Evolutionary conservation across 2,797 vertebrate genomes (phyloP).

Genomic region (Octomys mimax): DNA sequence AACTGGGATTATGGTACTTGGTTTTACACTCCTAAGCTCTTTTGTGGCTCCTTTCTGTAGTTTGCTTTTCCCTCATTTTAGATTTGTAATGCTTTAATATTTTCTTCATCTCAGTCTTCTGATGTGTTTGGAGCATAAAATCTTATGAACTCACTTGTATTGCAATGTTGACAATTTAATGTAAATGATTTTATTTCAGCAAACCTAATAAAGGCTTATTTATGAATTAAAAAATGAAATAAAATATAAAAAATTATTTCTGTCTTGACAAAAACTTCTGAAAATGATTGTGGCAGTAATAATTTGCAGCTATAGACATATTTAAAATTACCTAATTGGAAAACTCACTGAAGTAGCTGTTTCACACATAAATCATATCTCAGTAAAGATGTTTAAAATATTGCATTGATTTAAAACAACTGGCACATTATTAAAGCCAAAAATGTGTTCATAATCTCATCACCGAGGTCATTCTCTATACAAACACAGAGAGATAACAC

Average conservation of each 20-base stretch:
- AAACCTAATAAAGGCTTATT: neutral
- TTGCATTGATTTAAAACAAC: too few relatives aligned
- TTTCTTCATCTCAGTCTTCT: neutral
- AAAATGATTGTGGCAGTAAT: too few relatives aligned
- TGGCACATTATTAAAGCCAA: neutral
- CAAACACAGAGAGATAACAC: neutral
- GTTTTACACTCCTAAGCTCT: neutral
- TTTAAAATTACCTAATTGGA: too few relatives aligned
- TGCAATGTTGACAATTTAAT: neutral
- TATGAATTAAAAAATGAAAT: neutral
- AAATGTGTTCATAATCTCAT: neutral
- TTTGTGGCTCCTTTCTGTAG: neutral
- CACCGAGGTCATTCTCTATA: neutral
- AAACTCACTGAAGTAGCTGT: too few relatives aligned
- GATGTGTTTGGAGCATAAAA: neutral
- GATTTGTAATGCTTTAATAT: slow-evolving; percentile 7
- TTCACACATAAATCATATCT: too few relatives aligned
- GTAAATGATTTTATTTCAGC: neutral
- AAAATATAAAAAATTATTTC: too few relatives aligned
- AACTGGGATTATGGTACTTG: neutral
- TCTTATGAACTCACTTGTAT: neutral
- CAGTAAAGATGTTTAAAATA: too few relatives aligned
- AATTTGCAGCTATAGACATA: too few relatives aligned
- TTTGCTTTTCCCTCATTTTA: neutral
- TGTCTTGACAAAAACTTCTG: too few relatives aligned